A percentile compares a stretch with the other conserved stretches of the same genome.
phyloP scores from a whole-genome alignment of 2,888 invertebrate species.

The Macaria liturata region DNA sequence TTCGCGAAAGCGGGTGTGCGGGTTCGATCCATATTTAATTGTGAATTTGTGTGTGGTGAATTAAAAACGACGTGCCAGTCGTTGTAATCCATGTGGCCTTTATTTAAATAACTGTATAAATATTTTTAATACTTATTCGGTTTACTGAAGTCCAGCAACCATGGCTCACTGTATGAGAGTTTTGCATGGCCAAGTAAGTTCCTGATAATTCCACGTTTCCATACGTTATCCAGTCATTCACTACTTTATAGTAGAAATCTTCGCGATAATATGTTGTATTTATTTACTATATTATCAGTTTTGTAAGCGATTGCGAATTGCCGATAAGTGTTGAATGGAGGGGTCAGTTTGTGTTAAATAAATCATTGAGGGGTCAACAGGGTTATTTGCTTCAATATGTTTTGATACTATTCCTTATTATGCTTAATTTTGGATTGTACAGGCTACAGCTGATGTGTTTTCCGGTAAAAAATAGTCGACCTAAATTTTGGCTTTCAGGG shows the following conservation, averaged over 20 bases:
- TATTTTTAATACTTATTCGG: conserved; percentile 47
- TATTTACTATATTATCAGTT: conserved; percentile 63
- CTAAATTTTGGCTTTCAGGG: conserved; percentile 64
- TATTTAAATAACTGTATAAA: conserved; percentile 51
- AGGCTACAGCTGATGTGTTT: neutral
- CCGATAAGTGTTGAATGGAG: conserved; percentile 59
- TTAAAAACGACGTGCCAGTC: conserved; percentile 42
- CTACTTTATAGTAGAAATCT: conserved; percentile 15
- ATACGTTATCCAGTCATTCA: conserved; percentile 13
- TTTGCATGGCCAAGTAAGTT: conserved; percentile 89
- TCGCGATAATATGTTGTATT: conserved; percentile 29
- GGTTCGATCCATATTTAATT: conserved; percentile 35
- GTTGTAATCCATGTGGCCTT: conserved; percentile 69
- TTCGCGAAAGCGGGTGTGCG: conserved; percentile 51
- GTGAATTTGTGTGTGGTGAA: conserved; percentile 45
- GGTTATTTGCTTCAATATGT: conserved; percentile 22
- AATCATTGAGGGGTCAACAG: conserved; percentile 51
- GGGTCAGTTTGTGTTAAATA: conserved; percentile 59
- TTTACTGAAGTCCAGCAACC: conserved; percentile 75
- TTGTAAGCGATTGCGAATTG: conserved; percentile 39
- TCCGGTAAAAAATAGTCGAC: neutral
- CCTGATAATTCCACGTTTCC: conserved; percentile 48
- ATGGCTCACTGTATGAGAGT: conserved; percentile 91
- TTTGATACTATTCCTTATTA: conserved; percentile 1
- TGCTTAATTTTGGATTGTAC: neutral